Conservation (phyloP, 2,888 invertebrate species). For the Asteroscopus sphinx region DNA sequence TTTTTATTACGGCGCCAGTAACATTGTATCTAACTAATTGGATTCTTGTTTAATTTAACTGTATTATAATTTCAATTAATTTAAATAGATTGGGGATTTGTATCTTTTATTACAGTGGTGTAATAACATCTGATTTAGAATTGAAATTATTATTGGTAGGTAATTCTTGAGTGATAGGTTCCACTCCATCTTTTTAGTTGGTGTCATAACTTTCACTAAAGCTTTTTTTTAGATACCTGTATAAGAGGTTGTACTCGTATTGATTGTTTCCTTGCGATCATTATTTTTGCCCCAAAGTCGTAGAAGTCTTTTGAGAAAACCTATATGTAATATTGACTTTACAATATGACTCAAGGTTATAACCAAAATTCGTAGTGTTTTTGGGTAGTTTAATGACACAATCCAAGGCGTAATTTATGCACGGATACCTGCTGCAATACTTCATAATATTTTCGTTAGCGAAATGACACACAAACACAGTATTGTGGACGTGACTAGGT, state of each 20-base stretch:
- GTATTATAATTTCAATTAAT: slow-evolving; percentile 53
- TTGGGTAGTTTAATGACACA: slow-evolving; percentile 50
- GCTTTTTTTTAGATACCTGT: too few relatives aligned
- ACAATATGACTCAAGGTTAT: too few relatives aligned
- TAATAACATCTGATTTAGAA: slow-evolving; percentile 27
- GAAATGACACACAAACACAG: slow-evolving; percentile 55
- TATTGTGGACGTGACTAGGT: slow-evolving; percentile 43
- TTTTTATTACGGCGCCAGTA: slow-evolving; percentile 70
- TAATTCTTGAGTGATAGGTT: slow-evolving; percentile 10
- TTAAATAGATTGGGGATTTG: slow-evolving; percentile 46
- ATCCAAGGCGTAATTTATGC: slow-evolving; percentile 68
- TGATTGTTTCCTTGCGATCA: too few relatives aligned
- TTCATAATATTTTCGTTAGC: slow-evolving; percentile 40
- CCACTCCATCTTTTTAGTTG: slow-evolving; percentile 2
- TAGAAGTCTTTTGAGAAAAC: too few relatives aligned
- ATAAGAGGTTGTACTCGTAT: too few relatives aligned
- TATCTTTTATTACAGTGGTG: slow-evolving; percentile 36
- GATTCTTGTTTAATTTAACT: slow-evolving; percentile 59
- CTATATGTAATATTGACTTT: too few relatives aligned
- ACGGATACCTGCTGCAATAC: slow-evolving; percentile 59
- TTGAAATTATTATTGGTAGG: slow-evolving; percentile 19
- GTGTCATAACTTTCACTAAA: too few relatives aligned
- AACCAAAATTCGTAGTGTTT: too few relatives aligned
- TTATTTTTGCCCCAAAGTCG: too few relatives aligned
- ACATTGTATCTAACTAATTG: slow-evolving; percentile 69